A percentile compares a stretch with the other conserved stretches of the same genome.
These are phyloP conservation scores for Formica exsecta DNA, from an alignment of 1,140 invertebrate genomes.

Conservation along the genomic window DNA sequence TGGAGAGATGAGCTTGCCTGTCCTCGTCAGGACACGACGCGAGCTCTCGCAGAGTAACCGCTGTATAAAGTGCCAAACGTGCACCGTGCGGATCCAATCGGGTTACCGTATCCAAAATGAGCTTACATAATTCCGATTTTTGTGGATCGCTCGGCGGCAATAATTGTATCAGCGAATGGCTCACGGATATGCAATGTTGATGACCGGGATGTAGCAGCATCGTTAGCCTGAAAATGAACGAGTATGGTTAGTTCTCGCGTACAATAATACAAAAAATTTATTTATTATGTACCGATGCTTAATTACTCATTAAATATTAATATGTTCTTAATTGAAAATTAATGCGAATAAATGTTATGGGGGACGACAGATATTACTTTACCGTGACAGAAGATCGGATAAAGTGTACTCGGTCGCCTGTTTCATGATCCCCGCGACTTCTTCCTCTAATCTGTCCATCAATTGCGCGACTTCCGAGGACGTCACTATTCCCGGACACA, in stretches of 20 bases:
- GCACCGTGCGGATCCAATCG: slow-evolving; percentile 90
- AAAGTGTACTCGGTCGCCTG: slow-evolving; percentile 76
- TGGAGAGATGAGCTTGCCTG: slow-evolving; percentile 81
- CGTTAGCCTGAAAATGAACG: slow-evolving; percentile 85
- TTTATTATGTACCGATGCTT: not conserved
- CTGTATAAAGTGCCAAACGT: slow-evolving; percentile 90
- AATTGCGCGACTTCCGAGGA: slow-evolving; percentile 88
- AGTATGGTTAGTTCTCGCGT: not conserved
- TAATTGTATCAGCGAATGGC: slow-evolving; percentile 93
- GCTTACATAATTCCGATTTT: slow-evolving; percentile 89
- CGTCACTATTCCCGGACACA: slow-evolving; percentile 88
- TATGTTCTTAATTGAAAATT: not conserved
- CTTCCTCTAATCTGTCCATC: slow-evolving; percentile 90
- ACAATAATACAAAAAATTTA: not conserved
- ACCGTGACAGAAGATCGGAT: slow-evolving; percentile 82
- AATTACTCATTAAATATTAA: not conserved
- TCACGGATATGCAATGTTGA: slow-evolving; percentile 92
- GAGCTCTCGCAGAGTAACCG: slow-evolving; percentile 91
- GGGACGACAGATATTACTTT: not conserved
- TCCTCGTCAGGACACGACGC: slow-evolving; percentile 87
- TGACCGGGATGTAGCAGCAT: slow-evolving; percentile 92
- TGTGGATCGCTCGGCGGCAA: slow-evolving; percentile 87
- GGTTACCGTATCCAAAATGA: slow-evolving; percentile 89
- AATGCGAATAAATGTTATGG: not conserved
- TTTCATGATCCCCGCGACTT: slow-evolving; percentile 89